Conservation (phyloP, 2,797 vertebrate genomes). For the Arnoldichthys spilopterus region DNA sequence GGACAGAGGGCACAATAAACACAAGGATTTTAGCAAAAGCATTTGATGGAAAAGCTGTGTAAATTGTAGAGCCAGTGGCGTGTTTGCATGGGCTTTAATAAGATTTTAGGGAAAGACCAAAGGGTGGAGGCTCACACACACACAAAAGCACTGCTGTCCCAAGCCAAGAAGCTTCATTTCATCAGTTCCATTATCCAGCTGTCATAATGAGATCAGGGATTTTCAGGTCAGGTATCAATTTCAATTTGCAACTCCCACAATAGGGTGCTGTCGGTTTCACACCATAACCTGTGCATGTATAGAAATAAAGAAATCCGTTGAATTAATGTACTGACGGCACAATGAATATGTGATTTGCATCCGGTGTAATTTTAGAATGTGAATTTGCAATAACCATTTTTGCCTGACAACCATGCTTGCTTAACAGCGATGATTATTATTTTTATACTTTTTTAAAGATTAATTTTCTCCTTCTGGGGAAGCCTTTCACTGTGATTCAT, state of each 20-base stretch:
- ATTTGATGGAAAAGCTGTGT: constrained; percentile 29
- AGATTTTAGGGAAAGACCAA: constrained; percentile 16
- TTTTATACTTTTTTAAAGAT: not conserved
- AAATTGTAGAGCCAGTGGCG: constrained; percentile 12
- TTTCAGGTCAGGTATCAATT: constrained; percentile 42
- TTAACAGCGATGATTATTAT: no score
- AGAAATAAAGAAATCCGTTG: constrained; percentile 1
- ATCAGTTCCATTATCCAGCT: constrained; percentile 46
- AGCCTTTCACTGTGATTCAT: constrained; percentile 8
- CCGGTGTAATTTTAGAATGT: not conserved
- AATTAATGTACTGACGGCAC: not conserved
- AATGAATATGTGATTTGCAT: not conserved
- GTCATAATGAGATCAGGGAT: constrained; percentile 48
- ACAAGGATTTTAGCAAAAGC: constrained; percentile 10
- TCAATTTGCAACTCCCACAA: constrained; percentile 45
- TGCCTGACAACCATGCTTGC: no score
- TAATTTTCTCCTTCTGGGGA: not conserved
- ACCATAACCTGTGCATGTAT: constrained; percentile 18
- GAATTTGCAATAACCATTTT: not conserved
- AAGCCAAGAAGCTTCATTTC: constrained; percentile 29
- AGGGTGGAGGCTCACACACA: constrained; percentile 14
- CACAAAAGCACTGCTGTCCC: not conserved
- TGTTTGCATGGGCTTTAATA: constrained; percentile 46
- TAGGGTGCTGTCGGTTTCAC: constrained; percentile 25
- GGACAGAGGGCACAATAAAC: constrained; percentile 18